phyloP scores from a whole-genome alignment of 2,888 invertebrate genomes.

The Crematogaster levior region DNA sequence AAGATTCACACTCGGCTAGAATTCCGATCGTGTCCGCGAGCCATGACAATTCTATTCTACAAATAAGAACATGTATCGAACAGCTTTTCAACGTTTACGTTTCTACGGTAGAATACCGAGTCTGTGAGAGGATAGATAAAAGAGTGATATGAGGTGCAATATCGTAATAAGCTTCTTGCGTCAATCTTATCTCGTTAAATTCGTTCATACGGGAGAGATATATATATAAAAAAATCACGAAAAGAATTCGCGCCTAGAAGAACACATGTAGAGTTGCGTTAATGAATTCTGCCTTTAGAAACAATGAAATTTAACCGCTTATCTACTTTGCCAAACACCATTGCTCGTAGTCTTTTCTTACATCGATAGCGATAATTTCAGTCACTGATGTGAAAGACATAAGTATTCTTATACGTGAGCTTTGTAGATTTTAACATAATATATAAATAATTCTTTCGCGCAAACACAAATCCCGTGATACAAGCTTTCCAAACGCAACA shows the following conservation, averaged over 20 bases:
- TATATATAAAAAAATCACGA: background rate
- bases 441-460: conserved; percentile 55
- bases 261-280: conserved; percentile 22
- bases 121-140: conserved; percentile 35
- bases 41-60: conserved; percentile 17
- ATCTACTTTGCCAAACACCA: conserved; percentile 31
- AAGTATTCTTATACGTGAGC: conserved; percentile 70
- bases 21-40: conserved; percentile 19
- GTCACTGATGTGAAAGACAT: conserved; percentile 76
- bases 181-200: conserved; percentile 23
- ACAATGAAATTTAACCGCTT: conserved; percentile 27
- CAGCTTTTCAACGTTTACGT: conserved; percentile 13
- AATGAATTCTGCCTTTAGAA: conserved; percentile 12
- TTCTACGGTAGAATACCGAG: conserved; percentile 30
- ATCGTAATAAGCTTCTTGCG: conserved; percentile 26
- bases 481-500: conserved; percentile 77
- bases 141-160: conserved; percentile 30
- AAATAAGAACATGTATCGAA: conserved; percentile 48
- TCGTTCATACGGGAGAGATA: background rate
- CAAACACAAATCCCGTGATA: conserved; percentile 49
- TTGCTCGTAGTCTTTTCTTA: conserved; percentile 23
- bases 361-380: conserved; percentile 59
- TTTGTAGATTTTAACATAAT: conserved; percentile 68
- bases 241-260: conserved; percentile 17
- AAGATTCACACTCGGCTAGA: background rate